Evolutionary conservation across 2,113 vertebrate species (phyloP), one percentile per base, ranked within the genome.

Genomic region (Progne subis): DNA sequence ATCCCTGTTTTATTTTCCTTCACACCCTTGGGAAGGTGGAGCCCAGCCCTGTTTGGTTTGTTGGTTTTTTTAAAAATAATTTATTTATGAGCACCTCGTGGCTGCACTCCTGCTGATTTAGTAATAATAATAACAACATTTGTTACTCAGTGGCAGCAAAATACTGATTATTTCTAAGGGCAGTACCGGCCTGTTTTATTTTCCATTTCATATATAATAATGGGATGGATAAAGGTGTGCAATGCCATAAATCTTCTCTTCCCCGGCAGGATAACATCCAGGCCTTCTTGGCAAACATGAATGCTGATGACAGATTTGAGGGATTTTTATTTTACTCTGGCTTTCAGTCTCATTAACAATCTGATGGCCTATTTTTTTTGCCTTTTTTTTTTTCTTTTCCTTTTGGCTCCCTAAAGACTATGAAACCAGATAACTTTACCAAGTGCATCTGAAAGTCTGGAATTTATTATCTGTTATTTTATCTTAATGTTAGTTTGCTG

Each of bases 261-360:
- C 63, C 52, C 19, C 68, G 70, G 57, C 78, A 87, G 92, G 67
- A 88, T 90, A 94, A 89, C 79, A 87, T 95, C 82, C 84, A 95
- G 92, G 84, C 91, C 63, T 95, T 93, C 84, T 94, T 96, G 94
- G 94, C 94, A 88, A 89, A 81, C 53, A 65, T 2, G 8, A 81
- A 81, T 67, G 52, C 72, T 6, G 57, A 87, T 96, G 93, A 95
- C 88, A 82, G 86, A 88, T 94, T 91, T 90, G 87, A 92, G 68
- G 65, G 78, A 85, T 94, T 95, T 95, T 95, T 94, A 72, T 94
- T 94, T 86, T 96, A 74, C 59, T 86, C 82, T 92, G 75, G 59
- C 60, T 92, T 96, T 97, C 60, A 59, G 72, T 96, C 92, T 95
- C 90, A 94, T 96, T 94, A 97, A 95, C 84, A 95, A 79, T 91